These are phyloP conservation scores for Ficedula albicollis DNA, from an alignment of 2,797 vertebrate species.

Conservation along the genomic window DNA sequence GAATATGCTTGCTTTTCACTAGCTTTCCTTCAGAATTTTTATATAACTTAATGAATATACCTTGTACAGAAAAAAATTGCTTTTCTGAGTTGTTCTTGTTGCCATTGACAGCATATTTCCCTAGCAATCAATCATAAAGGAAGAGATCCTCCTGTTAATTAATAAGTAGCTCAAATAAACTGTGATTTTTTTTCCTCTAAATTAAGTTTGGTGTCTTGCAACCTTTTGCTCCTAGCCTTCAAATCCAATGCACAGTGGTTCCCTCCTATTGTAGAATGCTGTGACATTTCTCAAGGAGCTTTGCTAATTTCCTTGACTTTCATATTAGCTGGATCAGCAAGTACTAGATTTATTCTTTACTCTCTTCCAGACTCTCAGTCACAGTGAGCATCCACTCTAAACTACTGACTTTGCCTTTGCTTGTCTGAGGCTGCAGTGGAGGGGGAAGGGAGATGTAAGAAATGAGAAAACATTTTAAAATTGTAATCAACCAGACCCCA, in stretches of 20 bases:
- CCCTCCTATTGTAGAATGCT: not conserved
- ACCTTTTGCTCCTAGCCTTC: not conserved
- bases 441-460: not conserved
- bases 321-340: slow-evolving; percentile 50
- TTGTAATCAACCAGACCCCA: not conserved
- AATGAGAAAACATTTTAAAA: not conserved
- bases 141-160: not conserved
- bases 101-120: not conserved
- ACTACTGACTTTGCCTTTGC: not conserved
- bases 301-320: slow-evolving; percentile 56
- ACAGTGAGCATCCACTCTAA: not conserved
- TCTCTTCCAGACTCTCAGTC: not conserved
- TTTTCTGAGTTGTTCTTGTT: not conserved
- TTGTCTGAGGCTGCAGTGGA: accelerated
- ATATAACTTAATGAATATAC: not conserved
- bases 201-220: not conserved
- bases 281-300: slow-evolving; percentile 43
- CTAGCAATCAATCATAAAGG: not conserved
- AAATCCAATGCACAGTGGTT: not conserved
- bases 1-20: not conserved
- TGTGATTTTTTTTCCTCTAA: not conserved
- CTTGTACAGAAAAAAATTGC: accelerated
- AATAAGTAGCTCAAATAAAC: not conserved
- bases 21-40: not conserved
- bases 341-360: not conserved